phyloP scores from a whole-genome alignment of 1,140 invertebrate genomes.

The Leguminivora glycinivorella region DNA sequence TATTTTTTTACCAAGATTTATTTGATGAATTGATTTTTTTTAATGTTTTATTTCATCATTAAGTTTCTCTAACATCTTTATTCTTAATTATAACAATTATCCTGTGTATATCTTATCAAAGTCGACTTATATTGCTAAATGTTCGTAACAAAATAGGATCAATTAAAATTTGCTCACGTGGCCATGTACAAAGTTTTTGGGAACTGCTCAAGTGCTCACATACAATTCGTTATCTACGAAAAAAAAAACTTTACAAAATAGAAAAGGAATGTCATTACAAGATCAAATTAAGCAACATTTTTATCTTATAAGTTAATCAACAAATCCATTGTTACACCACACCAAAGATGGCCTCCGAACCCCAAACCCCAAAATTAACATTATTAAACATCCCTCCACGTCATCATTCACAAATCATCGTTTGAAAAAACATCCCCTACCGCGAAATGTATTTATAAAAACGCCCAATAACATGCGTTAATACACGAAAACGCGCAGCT shows the following conservation, averaged over 20 bases:
- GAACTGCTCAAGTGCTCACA: too few species aligned
- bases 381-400: constrained; percentile 42
- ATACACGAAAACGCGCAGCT: constrained; percentile 64
- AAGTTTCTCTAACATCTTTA: too few species aligned
- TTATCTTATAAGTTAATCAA: constrained; percentile 17
- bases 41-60: too few species aligned
- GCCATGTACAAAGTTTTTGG: too few species aligned
- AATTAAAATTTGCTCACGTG: too few species aligned
- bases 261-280: background rate
- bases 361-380: constrained; percentile 7
- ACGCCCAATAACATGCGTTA: constrained; percentile 65
- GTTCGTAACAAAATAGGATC: too few species aligned
- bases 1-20: too few species aligned
- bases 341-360: constrained; percentile 6
- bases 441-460: constrained; percentile 58
- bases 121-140: too few species aligned
- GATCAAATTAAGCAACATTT: constrained; percentile 3
- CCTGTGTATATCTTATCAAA: too few species aligned
- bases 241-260: background rate
- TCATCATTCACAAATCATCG: constrained; percentile 55
- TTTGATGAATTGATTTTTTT: too few species aligned
- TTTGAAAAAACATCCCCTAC: constrained; percentile 48
- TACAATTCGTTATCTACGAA: background rate
- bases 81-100: too few species aligned
- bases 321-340: background rate